Evolutionary conservation across 1,140 invertebrate species (phyloP), one percentile per base, ranked within the genome.

Genomic region (Amyelois transitella): DNA sequence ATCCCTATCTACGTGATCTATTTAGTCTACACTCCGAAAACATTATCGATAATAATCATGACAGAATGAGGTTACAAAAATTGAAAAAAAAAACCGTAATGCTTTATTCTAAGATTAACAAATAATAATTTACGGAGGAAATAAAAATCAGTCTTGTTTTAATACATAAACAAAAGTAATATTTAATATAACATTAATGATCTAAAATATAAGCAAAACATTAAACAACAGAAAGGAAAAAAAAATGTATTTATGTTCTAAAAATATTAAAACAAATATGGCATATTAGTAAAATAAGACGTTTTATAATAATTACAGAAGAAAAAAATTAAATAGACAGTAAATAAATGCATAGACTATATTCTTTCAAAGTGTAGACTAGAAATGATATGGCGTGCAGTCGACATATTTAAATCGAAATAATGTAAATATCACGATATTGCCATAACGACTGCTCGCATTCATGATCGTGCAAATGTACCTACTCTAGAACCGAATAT

Each of bases 351-450:
- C n/a, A n/a, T n/a, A n/a, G 25, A 18, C 28, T 47, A 38, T 43
- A 22, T 65, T 66, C 64, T 75, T 83, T 81, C 77, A 74, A 86
- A 85, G 79, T 83, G 80, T 81, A 83, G 78, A 81, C 70, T 64
- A 64, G 32, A 62, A 55, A 79, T 80, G 74, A 63, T 20, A 58
- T 72, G 72, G 72, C 81, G 75, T 72, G 81, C 81, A 87, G 81
- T 87, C 81, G 80, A 76, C 21, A 53, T 18, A 53, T 48, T 43
- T 55, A 58, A 65, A 59, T 58, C 53, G 22, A 60, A 68, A 49
- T 59, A 47, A 55, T 55, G 48, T 19, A 43, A 52, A n/a, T 63
- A 53, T 45, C 56, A 17, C 54, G 56, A 24, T 49, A 51, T 57
- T 28, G 50, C 59, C 63, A 64, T 69, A 51, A 64, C 74, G 80